Conservation (phyloP, 2,888 invertebrate species). For the Deroplatys truncata region DNA sequence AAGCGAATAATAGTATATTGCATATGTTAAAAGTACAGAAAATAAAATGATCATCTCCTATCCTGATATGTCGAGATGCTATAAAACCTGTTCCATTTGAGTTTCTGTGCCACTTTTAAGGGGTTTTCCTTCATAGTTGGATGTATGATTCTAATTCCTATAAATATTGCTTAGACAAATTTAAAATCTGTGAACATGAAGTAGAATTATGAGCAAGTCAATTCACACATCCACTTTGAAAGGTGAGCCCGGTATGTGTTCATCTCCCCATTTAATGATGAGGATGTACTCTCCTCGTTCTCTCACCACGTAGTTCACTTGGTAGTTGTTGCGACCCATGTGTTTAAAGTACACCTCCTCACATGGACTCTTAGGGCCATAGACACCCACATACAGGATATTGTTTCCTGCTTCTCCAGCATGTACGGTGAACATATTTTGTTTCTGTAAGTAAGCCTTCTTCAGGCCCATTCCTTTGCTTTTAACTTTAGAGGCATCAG, state of each 20-base stretch:
- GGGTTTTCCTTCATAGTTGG: neutral
- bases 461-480: slow-evolving; percentile 95
- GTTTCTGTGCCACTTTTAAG: slow-evolving; percentile 19
- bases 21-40: neutral
- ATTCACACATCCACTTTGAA: slow-evolving; percentile 78
- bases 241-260: slow-evolving; percentile 95
- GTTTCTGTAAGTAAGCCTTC: slow-evolving; percentile 90
- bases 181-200: neutral
- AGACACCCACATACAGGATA: slow-evolving; percentile 91
- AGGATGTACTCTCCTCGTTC: slow-evolving; percentile 94
- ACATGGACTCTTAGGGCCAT: slow-evolving; percentile 95
- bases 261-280: slow-evolving; percentile 96
- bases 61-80: neutral
- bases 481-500: slow-evolving; percentile 85
- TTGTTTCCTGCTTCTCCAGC: slow-evolving; percentile 92
- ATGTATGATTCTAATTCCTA: neutral
- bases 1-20: neutral
- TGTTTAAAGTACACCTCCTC: slow-evolving; percentile 95
- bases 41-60: neutral
- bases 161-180: slow-evolving; percentile 3
- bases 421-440: slow-evolving; percentile 89
- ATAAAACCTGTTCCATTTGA: slow-evolving; percentile 15
- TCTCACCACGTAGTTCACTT: slow-evolving; percentile 86
- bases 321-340: slow-evolving; percentile 86
- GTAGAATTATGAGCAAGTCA: neutral